phyloP scores from a whole-genome alignment of 1,140 invertebrate species.

The Triops cancriformis region DNA sequence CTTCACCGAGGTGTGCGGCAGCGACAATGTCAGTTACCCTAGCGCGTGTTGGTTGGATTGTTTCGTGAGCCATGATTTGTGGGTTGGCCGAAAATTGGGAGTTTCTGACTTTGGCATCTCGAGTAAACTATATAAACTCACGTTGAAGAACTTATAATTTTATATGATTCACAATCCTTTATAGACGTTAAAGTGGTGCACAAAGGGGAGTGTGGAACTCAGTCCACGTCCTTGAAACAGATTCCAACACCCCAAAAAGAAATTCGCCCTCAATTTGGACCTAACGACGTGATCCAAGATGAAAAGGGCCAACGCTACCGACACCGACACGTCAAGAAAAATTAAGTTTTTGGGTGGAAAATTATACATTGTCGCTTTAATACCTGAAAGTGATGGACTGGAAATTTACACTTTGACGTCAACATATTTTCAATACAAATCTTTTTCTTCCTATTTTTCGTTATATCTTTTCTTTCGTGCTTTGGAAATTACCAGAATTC shows the following conservation, averaged over 20 bases:
- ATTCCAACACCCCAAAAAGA: neutral
- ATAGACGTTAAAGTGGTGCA: neutral
- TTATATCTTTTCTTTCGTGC: neutral
- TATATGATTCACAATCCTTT: neutral
- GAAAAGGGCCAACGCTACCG: neutral
- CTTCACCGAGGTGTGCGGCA: neutral
- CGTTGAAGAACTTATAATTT: neutral
- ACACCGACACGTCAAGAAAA: neutral
- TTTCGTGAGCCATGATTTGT: neutral
- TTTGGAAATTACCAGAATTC: neutral
- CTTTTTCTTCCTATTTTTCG: neutral
- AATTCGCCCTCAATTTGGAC: neutral
- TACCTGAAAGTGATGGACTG: too few species aligned
- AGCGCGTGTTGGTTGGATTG: neutral
- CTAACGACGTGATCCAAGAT: neutral
- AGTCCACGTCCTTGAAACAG: neutral
- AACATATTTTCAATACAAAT: neutral
- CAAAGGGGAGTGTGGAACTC: neutral
- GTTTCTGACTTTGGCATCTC: neutral
- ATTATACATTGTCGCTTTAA: too few species aligned
- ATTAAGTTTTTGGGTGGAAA: neutral
- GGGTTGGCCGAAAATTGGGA: neutral
- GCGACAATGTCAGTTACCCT: neutral
- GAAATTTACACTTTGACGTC: too few species aligned
- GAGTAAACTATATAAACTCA: neutral